phyloP scores from a whole-genome alignment of 2,888 invertebrate genomes.

The Lasioglossum zephyrum region DNA sequence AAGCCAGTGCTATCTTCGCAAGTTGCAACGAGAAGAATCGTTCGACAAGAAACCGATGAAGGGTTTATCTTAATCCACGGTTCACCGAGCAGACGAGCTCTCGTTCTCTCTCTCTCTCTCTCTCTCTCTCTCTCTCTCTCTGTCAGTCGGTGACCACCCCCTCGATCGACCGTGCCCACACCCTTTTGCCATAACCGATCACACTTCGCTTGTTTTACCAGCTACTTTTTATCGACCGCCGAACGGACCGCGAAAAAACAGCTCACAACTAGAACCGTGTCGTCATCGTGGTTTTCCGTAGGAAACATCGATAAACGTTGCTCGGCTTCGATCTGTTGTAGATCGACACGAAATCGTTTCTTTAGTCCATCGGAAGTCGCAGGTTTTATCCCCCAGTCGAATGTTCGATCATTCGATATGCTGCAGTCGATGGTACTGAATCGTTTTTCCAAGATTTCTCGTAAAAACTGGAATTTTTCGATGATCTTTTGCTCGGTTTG shows the following conservation, averaged over 20 bases:
- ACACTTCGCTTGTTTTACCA: slow-evolving; percentile 79
- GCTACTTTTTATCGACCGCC: slow-evolving; percentile 64
- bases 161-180: slow-evolving; percentile 65
- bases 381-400: neutral
- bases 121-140: no score
- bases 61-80: slow-evolving; percentile 84
- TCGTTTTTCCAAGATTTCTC: neutral
- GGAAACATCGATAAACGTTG: neutral
- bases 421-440: neutral
- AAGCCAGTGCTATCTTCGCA: slow-evolving; percentile 68
- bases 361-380: neutral
- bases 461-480: neutral
- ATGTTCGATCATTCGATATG: neutral
- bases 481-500: neutral
- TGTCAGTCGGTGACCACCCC: slow-evolving; percentile 66
- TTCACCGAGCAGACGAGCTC: slow-evolving; percentile 82
- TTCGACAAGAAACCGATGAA: slow-evolving; percentile 82
- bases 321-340: neutral
- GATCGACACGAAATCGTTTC: neutral
- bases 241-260: neutral
- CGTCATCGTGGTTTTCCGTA: neutral
- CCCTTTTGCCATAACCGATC: slow-evolving; percentile 79
- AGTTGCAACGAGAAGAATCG: slow-evolving; percentile 74
- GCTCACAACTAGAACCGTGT: neutral
- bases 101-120: no score